Evolutionary conservation across 2,888 invertebrate species (phyloP).

Genomic region (Tillus elongatus): DNA sequence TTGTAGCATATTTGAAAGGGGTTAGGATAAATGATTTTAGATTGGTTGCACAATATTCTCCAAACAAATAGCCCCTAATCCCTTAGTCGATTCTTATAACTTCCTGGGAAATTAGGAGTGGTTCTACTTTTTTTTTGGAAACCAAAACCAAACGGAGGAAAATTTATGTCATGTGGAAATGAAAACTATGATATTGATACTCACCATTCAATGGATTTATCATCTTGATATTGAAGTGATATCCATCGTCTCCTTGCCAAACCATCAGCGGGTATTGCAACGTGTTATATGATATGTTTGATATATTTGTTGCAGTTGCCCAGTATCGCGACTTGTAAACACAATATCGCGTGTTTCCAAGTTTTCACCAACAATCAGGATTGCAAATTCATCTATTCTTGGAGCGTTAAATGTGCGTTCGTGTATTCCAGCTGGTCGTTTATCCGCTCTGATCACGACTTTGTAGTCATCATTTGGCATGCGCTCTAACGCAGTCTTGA

Average conservation of each 20-base stretch:
- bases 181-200: no score
- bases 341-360: constrained; percentile 32
- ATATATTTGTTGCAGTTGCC: constrained; percentile 21
- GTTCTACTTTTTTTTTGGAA: no score
- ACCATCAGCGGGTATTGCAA: constrained; percentile 11
- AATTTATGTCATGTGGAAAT: no score
- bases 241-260: constrained; percentile 18
- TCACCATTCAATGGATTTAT: constrained; percentile 15
- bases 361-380: constrained; percentile 32
- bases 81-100: no score
- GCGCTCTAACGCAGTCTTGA: constrained; percentile 28
- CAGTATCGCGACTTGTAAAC: no score
- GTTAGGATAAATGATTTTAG: no score
- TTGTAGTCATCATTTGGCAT: constrained; percentile 31
- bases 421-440: constrained; percentile 30
- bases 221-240: constrained; percentile 15
- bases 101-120: no score
- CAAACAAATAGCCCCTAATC: no score
- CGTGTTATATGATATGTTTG: constrained; percentile 31
- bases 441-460: constrained; percentile 33
- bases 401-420: constrained; percentile 34
- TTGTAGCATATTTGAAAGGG: no score
- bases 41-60: no score
- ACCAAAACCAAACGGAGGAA: no score
- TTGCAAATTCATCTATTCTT: constrained; percentile 33